Evolutionary conservation across 1,140 invertebrate species (phyloP), one percentile per base, ranked within the genome.

Genomic region (Riptortus pedestris): DNA sequence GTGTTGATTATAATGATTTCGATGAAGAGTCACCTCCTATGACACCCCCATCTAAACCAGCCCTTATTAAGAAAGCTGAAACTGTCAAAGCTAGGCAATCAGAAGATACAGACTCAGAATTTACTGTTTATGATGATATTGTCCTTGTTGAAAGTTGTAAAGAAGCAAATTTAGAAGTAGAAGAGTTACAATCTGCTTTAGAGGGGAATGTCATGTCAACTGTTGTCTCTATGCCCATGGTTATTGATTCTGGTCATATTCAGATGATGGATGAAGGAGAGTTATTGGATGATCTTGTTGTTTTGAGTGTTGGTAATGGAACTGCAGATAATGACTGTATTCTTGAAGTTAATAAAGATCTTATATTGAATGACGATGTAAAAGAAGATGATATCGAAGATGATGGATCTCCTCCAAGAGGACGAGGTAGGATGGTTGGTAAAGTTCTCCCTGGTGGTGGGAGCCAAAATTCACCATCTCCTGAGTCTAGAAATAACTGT

Each of bases 1-100:
- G 80, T 66, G 76, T 76, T 0, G 83, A 84, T 68, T 83, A 82
- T 65, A 82, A 82, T 70, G 81, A 83, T 65, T 81, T 81, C 52
- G 82, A 84, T 67, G 83, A 83, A 67, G 81, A 80, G 0, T 66
- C 65, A 12, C 77, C 38, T 65, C 71, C 58, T 78, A 80, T 2
- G 77, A 81, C 33, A 1, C 75, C 80, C 62, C 80, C 81, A 24
- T 24, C 58, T 11, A 62, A 64, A 12, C 60, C 60, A 26, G 62
- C 65, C 5, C 31, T 58, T 14, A 67, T 65, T 48, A 64, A 65
- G 26, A 65, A 67, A 33, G 31, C 63, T 2, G 60, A 59, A 48
- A 33, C 63, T 3, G 45, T 61, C 4, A 66, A 66, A 66, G 52
- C 65, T 14, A 60, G 65, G 55, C 65, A 66, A 62, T 66, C 65